Base-by-base conservation (phyloP, 2,888 invertebrate genomes). In the Chloromyia formosa region DNA sequence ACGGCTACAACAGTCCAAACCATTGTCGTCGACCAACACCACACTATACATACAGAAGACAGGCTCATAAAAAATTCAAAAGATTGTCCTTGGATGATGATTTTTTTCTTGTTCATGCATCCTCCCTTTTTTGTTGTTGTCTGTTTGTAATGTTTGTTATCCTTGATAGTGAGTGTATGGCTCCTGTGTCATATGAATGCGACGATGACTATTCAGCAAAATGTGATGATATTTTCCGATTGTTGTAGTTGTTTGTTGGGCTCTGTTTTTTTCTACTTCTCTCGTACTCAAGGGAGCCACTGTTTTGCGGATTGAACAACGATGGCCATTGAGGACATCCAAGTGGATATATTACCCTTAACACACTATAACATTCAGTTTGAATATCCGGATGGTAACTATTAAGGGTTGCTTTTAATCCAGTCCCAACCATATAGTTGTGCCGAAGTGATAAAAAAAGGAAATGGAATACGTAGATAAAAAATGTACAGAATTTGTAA, bases 31-130 rank as follows among this genome's bases (percentile, higher is more conserved):
- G n/a, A 2, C 14, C 16, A 40, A n/a, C 27, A 35, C 27, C 27
- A 35, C 27, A 35, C 27, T 35, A 35, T 35, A 4, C 7, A 7
- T 35, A 7, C 27, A 35, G n/a, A 35, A 35, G 27, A 2, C 2
- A 35, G 27, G 27, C 58, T 71, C 71, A 71, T 71, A 71, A 71
- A 71, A 71, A 71, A 71, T 71, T 71, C 71, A 71, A 71, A 58
- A 71, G 71, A 58, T 40, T 71, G 71, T 71, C 40, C 49, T 18
- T 66, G 45, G 49, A 14, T 35, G 66, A 66, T 66, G 27, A 35
- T 35, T 35, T 66, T 62, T 62, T 66, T 49, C 22, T 14, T 35
- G 18, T 10, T 7, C 22, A 42, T 42, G 7, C 27, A 35, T 35
- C 27, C 27, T 35, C 7, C 27, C 27, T 49, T 49, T 49, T 49